Base-by-base conservation (phyloP, 2,797 vertebrate genomes). In the Channallabes apus region DNA sequence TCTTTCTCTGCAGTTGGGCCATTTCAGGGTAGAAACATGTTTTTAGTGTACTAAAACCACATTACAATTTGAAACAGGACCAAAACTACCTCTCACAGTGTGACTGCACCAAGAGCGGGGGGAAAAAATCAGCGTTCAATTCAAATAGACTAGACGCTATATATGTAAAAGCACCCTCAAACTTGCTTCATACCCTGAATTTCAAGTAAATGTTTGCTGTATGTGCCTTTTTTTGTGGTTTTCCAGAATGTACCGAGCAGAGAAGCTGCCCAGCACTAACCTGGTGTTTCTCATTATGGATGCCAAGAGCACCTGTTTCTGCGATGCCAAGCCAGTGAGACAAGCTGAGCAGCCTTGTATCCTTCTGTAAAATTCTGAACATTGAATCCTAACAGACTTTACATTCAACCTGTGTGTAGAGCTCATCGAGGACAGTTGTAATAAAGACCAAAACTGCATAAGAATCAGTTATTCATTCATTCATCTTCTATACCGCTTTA, bases 301-400 rank as follows among this genome's bases (percentile, higher is more conserved):
- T 90, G 97, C 96, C 91, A 97, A 96, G 91, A 94, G 94, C 22
- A 97, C 97, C 2, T 99, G 98, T 91, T 95, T 96, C 2, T 99
- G 98, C 89, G 97, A 99, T 92, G 94, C 97, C 46, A 96, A 95
- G 80, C 95, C 96, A 0, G 94, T 99, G 69, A 96, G 96, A 91
- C 98, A 99, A 92, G 98, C 98, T 0, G 98, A 99, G 86, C 98
- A 99, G 92, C 97, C 97, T 59, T 99, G 97, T 99, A 99, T 99
- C 98, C 97, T 99, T 97, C 93, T 35, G 20, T 29, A 41, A 35
- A 72, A 64, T 61, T 11, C 24, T 27, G 35, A 62, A 64, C 38
- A 46, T 64, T 17, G 22, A 58, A 59, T 38, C 7, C 24, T 29
- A 58, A 22, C 51, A 29, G 35, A 15, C 35, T 32, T 58, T 20